phyloP scores from a whole-genome alignment of 2,113 vertebrate genomes.

The Urocynchramus pylzowi region DNA sequence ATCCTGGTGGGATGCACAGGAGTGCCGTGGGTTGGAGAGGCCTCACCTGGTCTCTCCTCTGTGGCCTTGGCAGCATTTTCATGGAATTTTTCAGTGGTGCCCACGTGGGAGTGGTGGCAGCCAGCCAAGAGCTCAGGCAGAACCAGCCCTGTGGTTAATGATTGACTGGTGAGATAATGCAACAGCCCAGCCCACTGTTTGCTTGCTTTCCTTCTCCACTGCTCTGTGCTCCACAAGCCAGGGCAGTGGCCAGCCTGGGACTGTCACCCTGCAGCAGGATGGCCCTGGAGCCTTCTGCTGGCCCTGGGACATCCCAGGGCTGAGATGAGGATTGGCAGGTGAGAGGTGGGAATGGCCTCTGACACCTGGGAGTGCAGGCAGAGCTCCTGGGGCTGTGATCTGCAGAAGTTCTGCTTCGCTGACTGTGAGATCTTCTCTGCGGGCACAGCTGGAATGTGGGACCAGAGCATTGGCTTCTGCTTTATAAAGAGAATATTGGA shows the following conservation, averaged over 20 bases:
- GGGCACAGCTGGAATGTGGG: not conserved
- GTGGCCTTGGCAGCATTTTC: not conserved
- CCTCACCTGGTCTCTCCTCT: not conserved
- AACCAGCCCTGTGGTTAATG: not conserved
- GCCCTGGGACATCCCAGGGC: no score
- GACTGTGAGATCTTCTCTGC: not conserved
- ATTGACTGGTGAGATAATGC: slow-evolving; percentile 33
- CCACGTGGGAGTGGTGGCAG: not conserved
- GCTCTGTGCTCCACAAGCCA: fast-evolving
- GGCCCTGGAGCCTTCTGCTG: not conserved
- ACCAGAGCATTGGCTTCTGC: not conserved
- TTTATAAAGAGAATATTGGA: not conserved
- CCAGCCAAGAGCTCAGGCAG: not conserved
- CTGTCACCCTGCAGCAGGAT: fast-evolving
- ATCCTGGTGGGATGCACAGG: fast-evolving
- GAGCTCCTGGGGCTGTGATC: not conserved
- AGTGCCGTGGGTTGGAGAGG: fast-evolving
- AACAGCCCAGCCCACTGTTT: not conserved
- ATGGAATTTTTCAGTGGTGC: not conserved
- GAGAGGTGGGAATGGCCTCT: fast-evolving
- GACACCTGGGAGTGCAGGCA: fast-evolving
- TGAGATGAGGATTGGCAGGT: no score
- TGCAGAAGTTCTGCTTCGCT: not conserved
- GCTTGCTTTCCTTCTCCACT: not conserved
- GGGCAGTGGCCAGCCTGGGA: not conserved